Conservation (phyloP, 2,113 vertebrate genomes). For the Oreochromis niloticus region DNA sequence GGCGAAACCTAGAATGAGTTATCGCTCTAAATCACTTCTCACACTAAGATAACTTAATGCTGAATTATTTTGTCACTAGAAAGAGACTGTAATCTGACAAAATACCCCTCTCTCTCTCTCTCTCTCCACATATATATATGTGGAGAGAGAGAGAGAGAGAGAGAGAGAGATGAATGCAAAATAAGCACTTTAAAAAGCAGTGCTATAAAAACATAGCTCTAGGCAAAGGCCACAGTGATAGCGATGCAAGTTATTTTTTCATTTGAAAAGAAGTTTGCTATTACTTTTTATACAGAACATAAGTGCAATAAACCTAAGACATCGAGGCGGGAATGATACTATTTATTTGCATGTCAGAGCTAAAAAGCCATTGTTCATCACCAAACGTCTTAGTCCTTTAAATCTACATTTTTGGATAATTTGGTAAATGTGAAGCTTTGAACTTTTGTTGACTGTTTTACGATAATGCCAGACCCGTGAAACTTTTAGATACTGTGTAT, state of each 20-base stretch:
- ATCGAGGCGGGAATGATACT: not conserved
- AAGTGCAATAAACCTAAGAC: not conserved
- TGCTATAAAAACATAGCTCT: not conserved
- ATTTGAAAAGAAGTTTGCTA: not conserved
- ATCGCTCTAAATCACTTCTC: not conserved
- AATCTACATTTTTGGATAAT: not conserved
- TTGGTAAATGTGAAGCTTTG: not conserved
- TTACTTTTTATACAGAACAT: not conserved
- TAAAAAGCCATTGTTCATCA: not conserved
- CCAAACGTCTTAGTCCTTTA: not conserved
- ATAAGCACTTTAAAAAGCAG: not conserved
- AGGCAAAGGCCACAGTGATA: not conserved
- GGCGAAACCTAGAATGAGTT: not conserved
- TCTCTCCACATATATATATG: not conserved
- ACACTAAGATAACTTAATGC: not conserved
- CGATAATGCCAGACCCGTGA: not conserved
- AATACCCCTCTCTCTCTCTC: accelerated
- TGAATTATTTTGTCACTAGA: not conserved
- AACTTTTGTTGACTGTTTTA: not conserved
- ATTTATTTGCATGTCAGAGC: not conserved
- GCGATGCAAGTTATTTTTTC: not conserved
- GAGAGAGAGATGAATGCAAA: not conserved
- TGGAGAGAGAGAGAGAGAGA: not conserved
- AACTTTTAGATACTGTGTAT: slow-evolving; percentile 7
- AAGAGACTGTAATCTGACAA: not conserved